These are phyloP conservation scores for Propithecus deckenii DNA, from an alignment of 2,797 vertebrate species.

Conservation along the genomic window DNA sequence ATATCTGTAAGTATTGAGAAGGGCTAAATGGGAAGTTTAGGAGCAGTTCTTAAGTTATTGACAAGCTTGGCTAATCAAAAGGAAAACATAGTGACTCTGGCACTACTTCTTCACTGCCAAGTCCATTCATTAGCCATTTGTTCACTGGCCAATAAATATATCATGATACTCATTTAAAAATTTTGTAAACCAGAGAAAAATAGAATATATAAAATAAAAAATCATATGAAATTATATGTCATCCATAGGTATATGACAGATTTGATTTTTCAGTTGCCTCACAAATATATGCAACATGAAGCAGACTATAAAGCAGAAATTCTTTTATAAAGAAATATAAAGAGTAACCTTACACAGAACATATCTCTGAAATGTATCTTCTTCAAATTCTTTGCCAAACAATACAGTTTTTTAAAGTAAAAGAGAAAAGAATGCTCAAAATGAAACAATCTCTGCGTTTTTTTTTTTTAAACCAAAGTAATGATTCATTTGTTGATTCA, in stretches of 20 bases:
- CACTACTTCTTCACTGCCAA: background rate
- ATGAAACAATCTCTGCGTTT: background rate
- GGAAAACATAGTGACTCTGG: background rate
- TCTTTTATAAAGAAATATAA: background rate
- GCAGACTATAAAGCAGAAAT: constrained; percentile 14
- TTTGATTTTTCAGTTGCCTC: background rate
- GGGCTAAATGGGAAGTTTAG: background rate
- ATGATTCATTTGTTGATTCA: background rate
- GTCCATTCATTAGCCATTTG: background rate
- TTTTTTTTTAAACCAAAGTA: background rate
- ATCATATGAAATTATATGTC: background rate
- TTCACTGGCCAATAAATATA: background rate
- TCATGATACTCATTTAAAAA: constrained; percentile 45
- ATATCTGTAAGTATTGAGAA: constrained; percentile 13
- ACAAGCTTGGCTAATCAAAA: background rate
- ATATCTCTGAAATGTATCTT: constrained; percentile 8
- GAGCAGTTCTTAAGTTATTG: background rate
- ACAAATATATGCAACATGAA: constrained; percentile 1
- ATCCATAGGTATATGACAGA: background rate
- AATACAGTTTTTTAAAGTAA: background rate
- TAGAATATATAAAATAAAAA: constrained; percentile 23
- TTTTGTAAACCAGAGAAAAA: constrained; percentile 23
- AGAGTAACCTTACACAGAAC: background rate
- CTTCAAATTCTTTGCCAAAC: background rate
- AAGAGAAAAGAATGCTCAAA: background rate